These are phyloP conservation scores for Syncerus caffer DNA, from an alignment of 2,797 vertebrate species.

Conservation along the genomic window DNA sequence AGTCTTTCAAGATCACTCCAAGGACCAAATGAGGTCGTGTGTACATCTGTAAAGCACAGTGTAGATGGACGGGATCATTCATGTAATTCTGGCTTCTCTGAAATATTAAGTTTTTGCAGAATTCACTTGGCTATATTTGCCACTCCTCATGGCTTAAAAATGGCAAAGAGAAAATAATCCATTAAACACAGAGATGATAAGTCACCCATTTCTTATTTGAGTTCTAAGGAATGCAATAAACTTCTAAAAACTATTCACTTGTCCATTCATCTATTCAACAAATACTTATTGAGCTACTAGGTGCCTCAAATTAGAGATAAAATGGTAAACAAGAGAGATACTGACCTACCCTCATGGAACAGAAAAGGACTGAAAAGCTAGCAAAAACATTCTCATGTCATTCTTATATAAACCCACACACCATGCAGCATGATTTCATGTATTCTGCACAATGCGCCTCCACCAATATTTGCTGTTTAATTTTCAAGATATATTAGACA, in stretches of 20 bases:
- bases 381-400: neutral
- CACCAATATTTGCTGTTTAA: neutral
- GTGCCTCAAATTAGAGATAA: neutral
- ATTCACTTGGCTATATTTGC: neutral
- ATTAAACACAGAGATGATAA: neutral
- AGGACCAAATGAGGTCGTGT: neutral
- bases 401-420: neutral
- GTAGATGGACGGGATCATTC: neutral
- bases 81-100: neutral
- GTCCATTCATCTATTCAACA: neutral
- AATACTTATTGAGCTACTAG: neutral
- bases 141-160: neutral
- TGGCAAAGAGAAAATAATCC: neutral
- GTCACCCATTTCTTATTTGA: neutral
- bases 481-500: slow-evolving; percentile 46
- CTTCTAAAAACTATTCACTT: neutral
- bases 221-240: slow-evolving; percentile 12
- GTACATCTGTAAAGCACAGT: neutral
- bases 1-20: neutral
- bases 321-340: neutral
- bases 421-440: neutral
- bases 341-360: neutral
- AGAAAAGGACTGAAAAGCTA: neutral
- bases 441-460: neutral
- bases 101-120: neutral